These are phyloP conservation scores for Drosophila subobscura DNA, from an alignment of 1,140 invertebrate species.

Conservation along the genomic window DNA sequence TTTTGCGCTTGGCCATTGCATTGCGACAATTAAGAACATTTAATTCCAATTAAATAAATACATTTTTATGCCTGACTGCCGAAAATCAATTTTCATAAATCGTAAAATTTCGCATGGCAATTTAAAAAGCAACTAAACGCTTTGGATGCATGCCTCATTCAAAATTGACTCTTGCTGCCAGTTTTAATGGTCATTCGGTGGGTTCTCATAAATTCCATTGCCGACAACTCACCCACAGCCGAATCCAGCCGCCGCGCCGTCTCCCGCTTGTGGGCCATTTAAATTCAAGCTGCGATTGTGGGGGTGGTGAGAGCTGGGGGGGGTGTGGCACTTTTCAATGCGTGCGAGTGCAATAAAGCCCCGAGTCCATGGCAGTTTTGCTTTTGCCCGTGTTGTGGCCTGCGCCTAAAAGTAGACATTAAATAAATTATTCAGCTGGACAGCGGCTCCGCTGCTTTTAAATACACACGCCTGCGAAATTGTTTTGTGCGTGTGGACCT, in stretches of 20 bases:
- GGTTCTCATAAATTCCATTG: conserved; percentile 63
- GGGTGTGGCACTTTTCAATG: conserved; percentile 38
- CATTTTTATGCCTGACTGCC: conserved; percentile 19
- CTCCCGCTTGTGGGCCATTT: conserved; percentile 52
- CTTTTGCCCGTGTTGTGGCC: conserved; percentile 25
- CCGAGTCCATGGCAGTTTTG: conserved; percentile 48
- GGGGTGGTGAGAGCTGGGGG: neutral
- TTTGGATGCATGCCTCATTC: conserved; percentile 19
- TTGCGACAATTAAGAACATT: conserved; percentile 30
- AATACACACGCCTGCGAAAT: conserved; percentile 57
- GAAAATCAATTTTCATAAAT: conserved; percentile 77
- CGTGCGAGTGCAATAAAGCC: conserved; percentile 65
- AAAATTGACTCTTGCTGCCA: conserved; percentile 49
- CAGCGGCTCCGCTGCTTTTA: conserved; percentile 47
- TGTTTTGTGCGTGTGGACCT: conserved; percentile 54
- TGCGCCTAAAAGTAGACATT: conserved; percentile 79
- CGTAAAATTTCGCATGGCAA: conserved; percentile 51
- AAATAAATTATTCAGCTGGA: conserved; percentile 76
- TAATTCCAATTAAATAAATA: conserved; percentile 49
- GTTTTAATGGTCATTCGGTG: conserved; percentile 76
- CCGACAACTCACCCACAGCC: too few relatives aligned
- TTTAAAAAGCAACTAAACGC: conserved; percentile 47
- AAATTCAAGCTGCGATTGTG: conserved; percentile 59
- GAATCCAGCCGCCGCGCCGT: neutral
- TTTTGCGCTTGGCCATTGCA: neutral